A percentile compares a stretch with the other conserved stretches of the same genome.
phyloP scores from a whole-genome alignment of 2,797 vertebrate genomes.

The Myotis daubentonii region DNA sequence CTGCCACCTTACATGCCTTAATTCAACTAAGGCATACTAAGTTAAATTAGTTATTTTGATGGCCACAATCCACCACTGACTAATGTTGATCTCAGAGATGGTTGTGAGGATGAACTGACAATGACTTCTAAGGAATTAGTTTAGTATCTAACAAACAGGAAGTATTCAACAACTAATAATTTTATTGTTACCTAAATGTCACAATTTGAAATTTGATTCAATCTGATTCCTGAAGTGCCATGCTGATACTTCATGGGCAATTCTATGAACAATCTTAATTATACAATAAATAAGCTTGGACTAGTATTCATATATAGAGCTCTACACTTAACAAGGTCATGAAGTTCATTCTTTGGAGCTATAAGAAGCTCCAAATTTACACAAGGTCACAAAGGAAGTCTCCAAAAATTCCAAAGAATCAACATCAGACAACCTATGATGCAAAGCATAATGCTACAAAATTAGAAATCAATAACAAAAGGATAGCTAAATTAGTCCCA shows the following conservation, averaged over 20 bases:
- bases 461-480: slow-evolving; percentile 34
- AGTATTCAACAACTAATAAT: neutral
- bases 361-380: slow-evolving; percentile 13
- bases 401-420: slow-evolving; percentile 34
- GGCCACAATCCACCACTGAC: neutral
- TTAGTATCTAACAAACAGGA: neutral
- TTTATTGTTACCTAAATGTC: neutral
- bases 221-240: neutral
- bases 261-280: neutral
- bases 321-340: neutral
- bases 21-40: neutral
- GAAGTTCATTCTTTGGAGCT: neutral
- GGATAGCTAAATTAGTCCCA: slow-evolving; percentile 8
- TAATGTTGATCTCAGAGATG: neutral
- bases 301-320: neutral
- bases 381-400: neutral
- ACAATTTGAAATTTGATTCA: neutral
- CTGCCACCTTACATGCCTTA: neutral
- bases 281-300: neutral
- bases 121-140: neutral
- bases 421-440: neutral
- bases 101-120: neutral
- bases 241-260: neutral
- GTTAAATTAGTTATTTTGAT: no score
- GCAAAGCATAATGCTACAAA: neutral